These are phyloP conservation scores for Oligia strigilis DNA, from an alignment of 2,888 invertebrate genomes.

Conservation along the genomic window DNA sequence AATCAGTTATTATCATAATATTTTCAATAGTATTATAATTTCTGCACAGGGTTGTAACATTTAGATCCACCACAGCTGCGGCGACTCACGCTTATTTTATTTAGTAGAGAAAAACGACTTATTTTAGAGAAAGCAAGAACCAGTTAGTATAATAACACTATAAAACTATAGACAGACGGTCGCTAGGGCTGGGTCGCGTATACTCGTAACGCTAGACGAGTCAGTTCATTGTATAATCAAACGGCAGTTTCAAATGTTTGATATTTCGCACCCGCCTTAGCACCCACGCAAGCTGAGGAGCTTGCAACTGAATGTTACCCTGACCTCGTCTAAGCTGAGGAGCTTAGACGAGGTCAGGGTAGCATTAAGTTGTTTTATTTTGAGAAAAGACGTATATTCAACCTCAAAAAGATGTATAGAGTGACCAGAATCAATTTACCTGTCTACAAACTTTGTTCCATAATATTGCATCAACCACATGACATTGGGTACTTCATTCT, in stretches of 20 bases:
- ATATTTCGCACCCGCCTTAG: not conserved
- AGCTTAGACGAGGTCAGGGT: not conserved
- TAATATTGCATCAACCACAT: not conserved
- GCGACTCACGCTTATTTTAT: not conserved
- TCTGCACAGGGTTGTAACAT: not conserved
- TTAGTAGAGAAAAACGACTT: not conserved
- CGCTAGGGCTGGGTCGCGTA: not conserved
- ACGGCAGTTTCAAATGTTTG: not conserved
- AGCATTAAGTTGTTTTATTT: not conserved
- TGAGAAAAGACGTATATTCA: no score
- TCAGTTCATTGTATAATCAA: not conserved
- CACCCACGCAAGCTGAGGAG: not conserved
- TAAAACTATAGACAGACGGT: not conserved
- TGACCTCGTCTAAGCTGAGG: no score
- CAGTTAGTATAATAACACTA: not conserved
- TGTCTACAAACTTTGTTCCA: not conserved
- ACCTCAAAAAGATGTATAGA: not conserved
- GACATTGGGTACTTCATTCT: no score
- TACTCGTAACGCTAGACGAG: not conserved
- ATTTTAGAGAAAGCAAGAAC: not conserved
- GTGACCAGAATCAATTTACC: not conserved
- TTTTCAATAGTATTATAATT: not conserved
- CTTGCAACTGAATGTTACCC: no score
- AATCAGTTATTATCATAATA: not conserved
- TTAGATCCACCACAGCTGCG: not conserved